Base-by-base conservation (phyloP, 2,888 invertebrate species). In the Gastracanthus pulcherrimus region DNA sequence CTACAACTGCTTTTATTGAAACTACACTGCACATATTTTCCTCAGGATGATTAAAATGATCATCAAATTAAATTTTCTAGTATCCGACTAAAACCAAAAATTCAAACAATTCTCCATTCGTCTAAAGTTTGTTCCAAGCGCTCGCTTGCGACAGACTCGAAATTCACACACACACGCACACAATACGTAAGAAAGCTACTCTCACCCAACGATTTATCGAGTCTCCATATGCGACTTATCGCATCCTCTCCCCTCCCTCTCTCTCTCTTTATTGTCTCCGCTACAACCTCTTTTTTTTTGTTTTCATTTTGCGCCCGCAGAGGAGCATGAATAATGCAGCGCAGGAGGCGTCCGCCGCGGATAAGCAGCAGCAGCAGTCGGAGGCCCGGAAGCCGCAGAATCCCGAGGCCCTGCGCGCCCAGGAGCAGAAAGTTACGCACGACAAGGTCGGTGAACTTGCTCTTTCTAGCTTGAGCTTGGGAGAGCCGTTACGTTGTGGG, bases 371-470 rank as follows among this genome's bases (percentile, higher is more conserved):
- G 62, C 29, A 31, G 29, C 71, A 31, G 11, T n/a, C 51, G 71
- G 82, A 80, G 41, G 36, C 48, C 19, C 86, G 88, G 38, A 91
- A 90, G 75, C 72, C 84, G 3, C 88, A 86, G 74, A 90, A 88
- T 84, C 84, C 89, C 16, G 91, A 91, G 75, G 84, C 85, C 23
- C 75, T 88, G 13, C 87, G 88, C 74, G 87, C 88, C 4, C 90
- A 90, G 76, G 90, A 91, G 77, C 90, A 91, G 77, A 91, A 91
- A 86, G 89, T 91, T 48, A 89, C 91, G 31, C 91, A 91, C 80
- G 91, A 91, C 81, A 91, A 91, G 87, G 91, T 91, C 58, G 80
- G 86, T 83, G n/a, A 45, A 76, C 71, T 26, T 31, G 29, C 26
- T 11, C 31, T 58, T 26, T 26, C 7, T 19, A 16, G 38, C 41